Conservation (phyloP, 2,888 invertebrate genomes). For the Acrobasis repandana region DNA sequence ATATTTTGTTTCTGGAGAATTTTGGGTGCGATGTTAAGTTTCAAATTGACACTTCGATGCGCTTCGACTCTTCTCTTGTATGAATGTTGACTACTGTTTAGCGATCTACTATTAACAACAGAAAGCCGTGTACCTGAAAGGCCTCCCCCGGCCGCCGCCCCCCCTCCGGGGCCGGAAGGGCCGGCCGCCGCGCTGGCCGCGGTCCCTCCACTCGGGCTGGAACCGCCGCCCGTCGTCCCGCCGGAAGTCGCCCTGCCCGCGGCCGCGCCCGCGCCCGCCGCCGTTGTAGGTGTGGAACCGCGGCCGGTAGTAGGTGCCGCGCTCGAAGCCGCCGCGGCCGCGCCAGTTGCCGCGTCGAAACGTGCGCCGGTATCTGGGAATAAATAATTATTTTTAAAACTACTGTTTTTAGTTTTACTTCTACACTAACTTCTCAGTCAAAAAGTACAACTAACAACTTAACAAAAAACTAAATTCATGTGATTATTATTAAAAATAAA, state of each 20-base stretch:
- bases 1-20: no score
- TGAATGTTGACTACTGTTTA: no score
- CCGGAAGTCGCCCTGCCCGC: slow-evolving; percentile 70
- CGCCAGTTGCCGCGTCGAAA: slow-evolving; percentile 80
- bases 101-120: no score
- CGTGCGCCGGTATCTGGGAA: slow-evolving; percentile 56
- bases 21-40: no score
- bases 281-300: slow-evolving; percentile 87
- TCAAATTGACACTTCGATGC: no score
- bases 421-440: no score
- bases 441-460: no score
- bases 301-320: slow-evolving; percentile 91
- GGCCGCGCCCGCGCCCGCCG: slow-evolving; percentile 78
- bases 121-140: slow-evolving; percentile 61
- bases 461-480: no score
- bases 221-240: slow-evolving; percentile 63
- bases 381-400: not conserved
- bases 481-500: no score
- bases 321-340: slow-evolving; percentile 84
- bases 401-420: no score
- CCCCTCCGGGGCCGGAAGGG: slow-evolving; percentile 71
- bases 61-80: no score
- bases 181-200: slow-evolving; percentile 63
- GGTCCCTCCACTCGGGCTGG: slow-evolving; percentile 59
- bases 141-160: slow-evolving; percentile 68